phyloP scores from a whole-genome alignment of 2,797 vertebrate genomes.

The Neosalanx taihuensis region DNA sequence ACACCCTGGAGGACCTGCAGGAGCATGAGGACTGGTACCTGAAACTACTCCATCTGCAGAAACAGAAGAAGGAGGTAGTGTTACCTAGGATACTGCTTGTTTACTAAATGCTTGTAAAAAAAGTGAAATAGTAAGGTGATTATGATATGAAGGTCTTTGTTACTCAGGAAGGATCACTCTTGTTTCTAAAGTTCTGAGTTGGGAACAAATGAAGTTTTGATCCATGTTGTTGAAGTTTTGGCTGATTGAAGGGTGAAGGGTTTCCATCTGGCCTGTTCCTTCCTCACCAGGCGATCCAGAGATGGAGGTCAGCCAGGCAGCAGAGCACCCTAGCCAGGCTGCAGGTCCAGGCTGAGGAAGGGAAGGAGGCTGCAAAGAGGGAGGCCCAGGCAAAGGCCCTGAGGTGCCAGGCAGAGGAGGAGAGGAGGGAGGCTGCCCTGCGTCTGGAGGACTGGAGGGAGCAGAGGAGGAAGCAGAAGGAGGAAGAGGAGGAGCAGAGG shows the following conservation, averaged over 20 bases:
- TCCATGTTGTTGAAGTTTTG: no score
- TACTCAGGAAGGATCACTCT: neutral
- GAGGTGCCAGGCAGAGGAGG: constrained; percentile 71
- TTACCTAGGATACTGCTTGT: no score
- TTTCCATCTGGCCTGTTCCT: constrained; percentile 1
- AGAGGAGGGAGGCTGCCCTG: constrained; percentile 68
- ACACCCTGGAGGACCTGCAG: constrained; percentile 77
- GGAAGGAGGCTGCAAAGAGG: constrained; percentile 48
- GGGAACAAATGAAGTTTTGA: no score
- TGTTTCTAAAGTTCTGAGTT: neutral
- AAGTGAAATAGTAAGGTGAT: no score
- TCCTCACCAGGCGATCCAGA: constrained; percentile 78
- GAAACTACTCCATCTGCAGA: constrained; percentile 79
- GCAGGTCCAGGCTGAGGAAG: constrained; percentile 69
- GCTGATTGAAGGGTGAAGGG: neutral
- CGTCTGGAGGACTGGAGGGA: constrained; percentile 79
- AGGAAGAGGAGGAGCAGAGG: constrained; percentile 67
- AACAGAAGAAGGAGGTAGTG: constrained; percentile 85
- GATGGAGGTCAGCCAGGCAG: constrained; percentile 80
- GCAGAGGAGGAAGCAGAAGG: constrained; percentile 67
- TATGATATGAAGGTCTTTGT: no score
- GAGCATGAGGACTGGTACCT: constrained; percentile 86
- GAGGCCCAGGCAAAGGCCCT: constrained; percentile 54
- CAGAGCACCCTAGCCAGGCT: constrained; percentile 66
- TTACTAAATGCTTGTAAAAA: no score